Conservation (phyloP, 2,888 invertebrate genomes). For the Acleris laterana region DNA sequence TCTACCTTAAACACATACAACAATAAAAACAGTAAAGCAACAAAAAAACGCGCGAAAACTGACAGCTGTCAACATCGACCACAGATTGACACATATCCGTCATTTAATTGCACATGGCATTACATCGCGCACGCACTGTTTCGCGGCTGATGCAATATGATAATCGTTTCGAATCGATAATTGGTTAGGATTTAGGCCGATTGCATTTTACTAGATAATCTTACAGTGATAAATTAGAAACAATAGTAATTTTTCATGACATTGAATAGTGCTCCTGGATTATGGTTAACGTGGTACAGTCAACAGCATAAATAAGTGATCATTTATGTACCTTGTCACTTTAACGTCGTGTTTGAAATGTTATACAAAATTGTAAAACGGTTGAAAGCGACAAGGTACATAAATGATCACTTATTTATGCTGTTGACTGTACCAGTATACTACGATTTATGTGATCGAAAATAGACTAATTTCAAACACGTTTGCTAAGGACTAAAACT, state of each 20-base stretch:
- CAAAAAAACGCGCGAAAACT: conserved; percentile 4
- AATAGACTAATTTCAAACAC: too few species aligned
- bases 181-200: conserved; percentile 17
- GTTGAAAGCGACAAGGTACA: too few species aligned
- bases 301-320: too few species aligned
- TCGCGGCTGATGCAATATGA: conserved; percentile 26
- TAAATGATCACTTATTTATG: too few species aligned
- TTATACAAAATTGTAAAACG: too few species aligned
- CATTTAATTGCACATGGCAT: conserved; percentile 6
- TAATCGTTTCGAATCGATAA: conserved; percentile 31
- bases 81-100: conserved; percentile 16
- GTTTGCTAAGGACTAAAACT: too few species aligned
- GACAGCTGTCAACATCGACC: conserved; percentile 10
- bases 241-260: not conserved
- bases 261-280: not conserved
- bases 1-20: not conserved
- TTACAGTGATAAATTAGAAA: not conserved
- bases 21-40: conserved; percentile 5
- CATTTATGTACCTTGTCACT: too few species aligned
- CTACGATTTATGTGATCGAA: too few species aligned
- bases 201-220: not conserved
- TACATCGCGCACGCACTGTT: conserved; percentile 24
- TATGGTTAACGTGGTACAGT: too few species aligned
- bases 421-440: too few species aligned
- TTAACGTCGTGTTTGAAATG: too few species aligned